Base-by-base conservation (phyloP, 2,888 invertebrate species). In the Creontiades dilutus region DNA sequence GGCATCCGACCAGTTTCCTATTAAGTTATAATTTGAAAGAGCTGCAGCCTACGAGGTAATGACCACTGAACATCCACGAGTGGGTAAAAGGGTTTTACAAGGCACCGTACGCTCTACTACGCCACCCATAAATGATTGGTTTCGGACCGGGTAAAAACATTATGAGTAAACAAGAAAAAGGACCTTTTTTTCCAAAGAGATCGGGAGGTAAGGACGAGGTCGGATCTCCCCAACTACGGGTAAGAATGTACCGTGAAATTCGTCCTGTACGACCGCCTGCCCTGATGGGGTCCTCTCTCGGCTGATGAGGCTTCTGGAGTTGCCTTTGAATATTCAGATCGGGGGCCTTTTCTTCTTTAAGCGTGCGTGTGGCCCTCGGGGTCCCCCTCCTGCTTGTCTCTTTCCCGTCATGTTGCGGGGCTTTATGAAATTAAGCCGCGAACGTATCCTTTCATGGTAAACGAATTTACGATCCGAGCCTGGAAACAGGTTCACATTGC, bases 221-320 rank as follows among this genome's bases (percentile, higher is more conserved):
- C 85, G 85, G 47, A 68, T 68, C 68, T 82, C 85, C 61, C 86
- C 23, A 76, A 48, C 76, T 86, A 86, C 86, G 86, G 27, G 14
- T 46, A 86, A 86, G 86, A 86, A 86, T 86, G 86, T 76, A 28
- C 86, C 86, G 86, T 86, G 86, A 86, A 86, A 86, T 86, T 86
- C 68, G 68, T 68, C 68, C 68, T 57, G 1, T 57, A 68, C 68
- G 68, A 68, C 68, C 68, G 68, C 68, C 78, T 47, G 4, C 46
- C 16, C 37, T 47, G 78, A 46, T n/a, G 78, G 13, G 19, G 16
- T 46, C 19, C 78, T 19, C 37, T n/a, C 78, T 78, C 19, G 12
- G 37, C 47, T 78, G 46, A 68, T 68, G 68, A 68, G 68, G 68
- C 78, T 46, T 5, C 78, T 78, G 46, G 16, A n/a, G 19, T 46